Conservation (phyloP, 2,797 vertebrate genomes). For the Coregonus sp. region DNA sequence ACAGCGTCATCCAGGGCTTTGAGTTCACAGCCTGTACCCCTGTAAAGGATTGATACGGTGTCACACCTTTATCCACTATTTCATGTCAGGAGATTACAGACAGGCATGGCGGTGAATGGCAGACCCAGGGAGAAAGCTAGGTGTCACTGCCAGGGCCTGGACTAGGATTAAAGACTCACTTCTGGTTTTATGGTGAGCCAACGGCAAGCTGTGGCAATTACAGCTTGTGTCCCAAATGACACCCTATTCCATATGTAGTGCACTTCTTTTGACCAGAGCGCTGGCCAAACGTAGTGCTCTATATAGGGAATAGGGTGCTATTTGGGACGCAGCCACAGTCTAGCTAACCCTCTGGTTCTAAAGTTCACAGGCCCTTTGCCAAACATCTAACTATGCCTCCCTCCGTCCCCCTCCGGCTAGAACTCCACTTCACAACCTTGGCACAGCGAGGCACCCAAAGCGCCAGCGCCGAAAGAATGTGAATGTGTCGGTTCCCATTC, state of each 20-base stretch:
- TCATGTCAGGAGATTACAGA: constrained; percentile 1
- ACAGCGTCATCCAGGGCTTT: background rate
- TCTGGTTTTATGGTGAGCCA: background rate
- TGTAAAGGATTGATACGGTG: background rate
- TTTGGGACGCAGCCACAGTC: too few species aligned
- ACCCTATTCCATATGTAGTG: too few species aligned
- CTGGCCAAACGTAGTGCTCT: too few species aligned
- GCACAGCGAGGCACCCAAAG: background rate
- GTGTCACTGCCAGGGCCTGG: background rate
- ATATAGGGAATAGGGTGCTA: too few species aligned
- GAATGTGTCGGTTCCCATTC: background rate
- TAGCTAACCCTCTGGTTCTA: too few species aligned
- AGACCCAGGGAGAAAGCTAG: background rate
- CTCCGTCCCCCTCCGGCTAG: too few species aligned
- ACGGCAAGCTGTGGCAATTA: background rate
- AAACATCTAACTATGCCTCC: too few species aligned
- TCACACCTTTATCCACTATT: background rate
- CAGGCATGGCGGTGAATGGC: background rate
- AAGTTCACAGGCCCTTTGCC: too few species aligned
- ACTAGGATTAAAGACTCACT: background rate
- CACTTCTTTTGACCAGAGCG: too few species aligned
- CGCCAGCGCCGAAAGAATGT: background rate
- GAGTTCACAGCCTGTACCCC: background rate
- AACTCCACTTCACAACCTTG: background rate
- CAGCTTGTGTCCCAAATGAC: too few species aligned